phyloP scores from a whole-genome alignment of 2,113 vertebrate genomes.

The Microtus oregoni region DNA sequence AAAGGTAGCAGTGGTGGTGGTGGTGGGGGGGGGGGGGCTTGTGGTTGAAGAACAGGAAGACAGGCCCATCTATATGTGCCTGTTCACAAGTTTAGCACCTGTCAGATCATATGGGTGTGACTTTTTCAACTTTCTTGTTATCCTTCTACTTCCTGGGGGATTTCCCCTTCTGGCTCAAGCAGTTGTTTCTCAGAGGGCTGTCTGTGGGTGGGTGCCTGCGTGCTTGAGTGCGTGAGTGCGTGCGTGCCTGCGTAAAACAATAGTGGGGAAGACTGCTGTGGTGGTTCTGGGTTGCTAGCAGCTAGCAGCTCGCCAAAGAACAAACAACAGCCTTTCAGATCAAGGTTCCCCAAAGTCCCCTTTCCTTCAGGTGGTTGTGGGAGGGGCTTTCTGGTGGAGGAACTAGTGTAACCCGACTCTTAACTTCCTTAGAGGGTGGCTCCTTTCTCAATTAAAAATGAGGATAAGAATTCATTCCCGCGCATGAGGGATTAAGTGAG shows the following conservation, averaged over 20 bases:
- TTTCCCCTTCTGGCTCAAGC: neutral
- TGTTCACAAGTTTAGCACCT: neutral
- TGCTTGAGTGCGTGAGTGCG: neutral
- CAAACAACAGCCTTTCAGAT: neutral
- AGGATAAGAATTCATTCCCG: constrained; percentile 9
- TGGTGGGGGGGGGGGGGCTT: neutral
- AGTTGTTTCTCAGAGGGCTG: neutral
- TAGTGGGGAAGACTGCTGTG: neutral
- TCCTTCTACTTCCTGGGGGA: neutral
- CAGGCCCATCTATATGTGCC: neutral
- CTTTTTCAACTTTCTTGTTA: neutral
- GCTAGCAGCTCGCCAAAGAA: neutral
- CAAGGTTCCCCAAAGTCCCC: neutral
- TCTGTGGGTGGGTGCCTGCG: neutral
- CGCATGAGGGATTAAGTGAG: neutral
- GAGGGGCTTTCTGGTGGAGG: constrained; percentile 46
- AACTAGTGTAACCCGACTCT: constrained; percentile 72
- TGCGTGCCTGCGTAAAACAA: neutral
- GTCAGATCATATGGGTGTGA: neutral
- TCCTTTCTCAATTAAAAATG: constrained; percentile 2
- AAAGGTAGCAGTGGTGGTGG: neutral
- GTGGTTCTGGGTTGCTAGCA: neutral
- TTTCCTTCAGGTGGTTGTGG: constrained; percentile 45
- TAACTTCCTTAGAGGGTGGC: constrained; percentile 56
- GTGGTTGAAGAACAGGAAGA: neutral